Conservation (phyloP, 92 coral and sea anemone genomes). For the Epizoanthus illoricatus region DNA sequence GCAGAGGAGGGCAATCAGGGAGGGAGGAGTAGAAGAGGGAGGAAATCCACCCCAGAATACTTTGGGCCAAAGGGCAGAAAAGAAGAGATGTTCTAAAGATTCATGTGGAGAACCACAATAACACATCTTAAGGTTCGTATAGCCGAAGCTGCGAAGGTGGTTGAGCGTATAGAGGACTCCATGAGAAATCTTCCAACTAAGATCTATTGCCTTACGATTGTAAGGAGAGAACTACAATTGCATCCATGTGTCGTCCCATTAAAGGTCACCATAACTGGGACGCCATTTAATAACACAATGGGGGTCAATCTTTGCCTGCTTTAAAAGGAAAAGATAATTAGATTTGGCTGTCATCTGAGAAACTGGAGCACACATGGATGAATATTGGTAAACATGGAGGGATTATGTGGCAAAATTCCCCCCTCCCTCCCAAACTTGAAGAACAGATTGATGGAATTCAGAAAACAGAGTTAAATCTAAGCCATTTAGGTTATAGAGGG, state of each 20-base stretch:
- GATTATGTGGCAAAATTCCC: too few species aligned
- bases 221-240: background rate
- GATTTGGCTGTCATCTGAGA: background rate
- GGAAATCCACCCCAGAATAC: too few species aligned
- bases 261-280: background rate
- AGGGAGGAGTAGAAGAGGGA: too few species aligned
- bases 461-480: background rate
- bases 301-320: background rate
- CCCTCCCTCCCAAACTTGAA: too few species aligned
- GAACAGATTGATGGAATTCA: background rate
- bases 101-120: slow-evolving; percentile 21
- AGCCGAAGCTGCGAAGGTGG: slow-evolving; percentile 2
- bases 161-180: slow-evolving; percentile 43
- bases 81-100: too few species aligned
- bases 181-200: slow-evolving; percentile 46
- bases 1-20: too few species aligned
- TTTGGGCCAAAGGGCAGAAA: too few species aligned
- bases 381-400: background rate
- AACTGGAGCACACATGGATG: too few species aligned
- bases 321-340: background rate
- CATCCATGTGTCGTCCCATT: slow-evolving; percentile 39
- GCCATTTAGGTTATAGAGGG: too few species aligned
- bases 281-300: slow-evolving; percentile 31
- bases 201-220: slow-evolving; percentile 10
- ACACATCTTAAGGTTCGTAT: background rate